These are phyloP conservation scores for Leptestheria dahalacensis DNA, from an alignment of 1,140 invertebrate genomes.

Conservation along the genomic window DNA sequence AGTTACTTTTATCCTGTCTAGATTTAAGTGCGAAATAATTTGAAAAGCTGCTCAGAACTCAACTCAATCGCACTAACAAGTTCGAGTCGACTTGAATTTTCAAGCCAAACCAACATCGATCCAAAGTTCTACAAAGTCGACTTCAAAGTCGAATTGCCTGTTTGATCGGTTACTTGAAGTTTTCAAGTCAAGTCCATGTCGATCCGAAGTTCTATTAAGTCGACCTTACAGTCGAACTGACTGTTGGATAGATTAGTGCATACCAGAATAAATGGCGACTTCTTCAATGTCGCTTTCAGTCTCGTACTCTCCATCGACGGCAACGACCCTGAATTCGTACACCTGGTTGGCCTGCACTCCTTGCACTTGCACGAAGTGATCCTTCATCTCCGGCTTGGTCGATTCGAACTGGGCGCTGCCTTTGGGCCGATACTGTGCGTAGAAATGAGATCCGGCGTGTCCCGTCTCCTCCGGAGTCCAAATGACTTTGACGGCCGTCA, in stretches of 20 bases:
- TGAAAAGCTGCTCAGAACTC: too few species aligned
- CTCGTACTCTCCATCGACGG: slow-evolving; percentile 70
- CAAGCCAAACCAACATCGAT: too few species aligned
- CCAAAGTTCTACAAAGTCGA: too few species aligned
- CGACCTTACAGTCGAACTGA: neutral
- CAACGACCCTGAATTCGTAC: slow-evolving; percentile 76
- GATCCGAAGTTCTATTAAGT: too few species aligned
- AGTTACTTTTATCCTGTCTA: too few species aligned
- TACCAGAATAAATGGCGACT: slow-evolving; percentile 48
- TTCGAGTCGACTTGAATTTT: too few species aligned
- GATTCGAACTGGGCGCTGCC: slow-evolving; percentile 49
- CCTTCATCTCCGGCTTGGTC: slow-evolving; percentile 47
- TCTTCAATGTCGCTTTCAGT: slow-evolving; percentile 54
- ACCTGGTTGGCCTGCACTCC: slow-evolving; percentile 67
- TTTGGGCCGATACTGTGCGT: slow-evolving; percentile 61
- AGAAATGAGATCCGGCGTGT: slow-evolving; percentile 69
- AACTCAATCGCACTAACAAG: too few species aligned
- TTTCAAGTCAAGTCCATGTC: too few species aligned
- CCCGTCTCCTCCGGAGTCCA: slow-evolving; percentile 56
- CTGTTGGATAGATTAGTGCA: neutral
- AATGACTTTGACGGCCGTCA: slow-evolving; percentile 55
- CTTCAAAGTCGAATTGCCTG: too few species aligned
- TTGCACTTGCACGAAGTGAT: slow-evolving; percentile 55
- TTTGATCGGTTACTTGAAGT: too few species aligned
- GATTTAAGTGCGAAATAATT: too few species aligned